These are phyloP conservation scores for Zingel zingel DNA, from an alignment of 2,113 vertebrate genomes.

Conservation along the genomic window DNA sequence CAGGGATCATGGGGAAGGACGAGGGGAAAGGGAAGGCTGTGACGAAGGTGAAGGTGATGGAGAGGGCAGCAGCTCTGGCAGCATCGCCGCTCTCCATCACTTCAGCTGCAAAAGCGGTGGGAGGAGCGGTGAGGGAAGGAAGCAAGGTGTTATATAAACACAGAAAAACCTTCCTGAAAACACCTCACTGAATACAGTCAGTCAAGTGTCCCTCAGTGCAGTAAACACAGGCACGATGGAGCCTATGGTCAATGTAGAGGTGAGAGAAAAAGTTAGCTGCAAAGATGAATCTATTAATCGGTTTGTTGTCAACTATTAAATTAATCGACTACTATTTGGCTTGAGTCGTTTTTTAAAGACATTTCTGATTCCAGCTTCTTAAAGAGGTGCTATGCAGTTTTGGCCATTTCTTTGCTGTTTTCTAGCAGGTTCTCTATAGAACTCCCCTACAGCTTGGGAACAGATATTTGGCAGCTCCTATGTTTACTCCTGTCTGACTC, in stretches of 20 bases:
- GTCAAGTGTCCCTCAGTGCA: not conserved
- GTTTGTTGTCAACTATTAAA: no score
- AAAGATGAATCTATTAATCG: no score
- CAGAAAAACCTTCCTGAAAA: conserved; percentile 71
- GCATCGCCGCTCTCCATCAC: conserved; percentile 79
- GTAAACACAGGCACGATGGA: not conserved
- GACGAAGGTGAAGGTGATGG: conserved; percentile 78
- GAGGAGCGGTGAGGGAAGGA: conserved; percentile 84
- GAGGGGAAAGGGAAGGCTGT: conserved; percentile 73
- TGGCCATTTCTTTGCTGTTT: no score
- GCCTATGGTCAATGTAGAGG: not conserved
- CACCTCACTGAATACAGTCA: not conserved
- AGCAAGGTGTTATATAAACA: conserved; percentile 83
- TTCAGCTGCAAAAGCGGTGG: conserved; percentile 78
- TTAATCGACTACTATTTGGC: no score
- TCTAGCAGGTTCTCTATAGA: no score
- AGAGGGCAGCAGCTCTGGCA: conserved; percentile 78
- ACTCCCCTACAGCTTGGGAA: no score
- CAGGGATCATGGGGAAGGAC: conserved; percentile 75
- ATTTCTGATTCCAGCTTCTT: no score
- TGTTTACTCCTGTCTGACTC: no score
- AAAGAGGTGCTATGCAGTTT: no score
- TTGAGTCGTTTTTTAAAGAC: no score
- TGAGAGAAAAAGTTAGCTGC: not conserved
- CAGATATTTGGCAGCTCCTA: no score